These are phyloP conservation scores for Xestia xanthographa DNA, from an alignment of 2,888 invertebrate genomes.

Conservation along the genomic window DNA sequence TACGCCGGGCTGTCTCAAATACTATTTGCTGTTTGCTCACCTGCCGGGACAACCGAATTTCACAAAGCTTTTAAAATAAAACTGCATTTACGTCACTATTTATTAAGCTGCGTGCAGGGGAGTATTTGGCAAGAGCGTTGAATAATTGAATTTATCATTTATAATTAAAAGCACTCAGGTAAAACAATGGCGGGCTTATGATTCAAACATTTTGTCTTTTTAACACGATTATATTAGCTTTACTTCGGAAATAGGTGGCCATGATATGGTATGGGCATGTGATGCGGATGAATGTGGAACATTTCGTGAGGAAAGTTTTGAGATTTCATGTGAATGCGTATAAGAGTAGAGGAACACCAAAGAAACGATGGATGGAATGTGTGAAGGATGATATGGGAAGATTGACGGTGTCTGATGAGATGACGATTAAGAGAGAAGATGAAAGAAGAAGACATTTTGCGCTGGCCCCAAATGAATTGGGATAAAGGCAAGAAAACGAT, in stretches of 20 bases:
- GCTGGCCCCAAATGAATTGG: no score
- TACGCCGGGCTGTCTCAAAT: slow-evolving; percentile 69
- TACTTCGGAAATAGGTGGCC: not conserved
- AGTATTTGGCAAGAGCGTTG: slow-evolving; percentile 3
- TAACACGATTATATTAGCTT: not conserved
- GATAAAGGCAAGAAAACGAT: no score
- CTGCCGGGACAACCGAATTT: slow-evolving; percentile 58
- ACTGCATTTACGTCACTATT: slow-evolving; percentile 48
- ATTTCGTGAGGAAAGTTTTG: no score
- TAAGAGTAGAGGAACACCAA: no score
- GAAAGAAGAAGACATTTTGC: no score
- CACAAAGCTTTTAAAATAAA: slow-evolving; percentile 51
- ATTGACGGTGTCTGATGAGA: no score
- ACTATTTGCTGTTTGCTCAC: slow-evolving; percentile 68
- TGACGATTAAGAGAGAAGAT: no score
- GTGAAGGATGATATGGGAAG: no score
- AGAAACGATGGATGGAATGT: no score
- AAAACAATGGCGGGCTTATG: not conserved
- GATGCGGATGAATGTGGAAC: no score
- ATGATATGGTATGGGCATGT: no score
- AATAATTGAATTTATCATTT: slow-evolving; percentile 25
- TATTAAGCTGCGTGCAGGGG: slow-evolving; percentile 19
- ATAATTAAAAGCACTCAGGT: slow-evolving; percentile 9
- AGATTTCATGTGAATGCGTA: no score
- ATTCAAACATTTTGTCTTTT: not conserved